Conservation (phyloP, 2,888 invertebrate genomes). For the Megastigmus dorsalis region DNA sequence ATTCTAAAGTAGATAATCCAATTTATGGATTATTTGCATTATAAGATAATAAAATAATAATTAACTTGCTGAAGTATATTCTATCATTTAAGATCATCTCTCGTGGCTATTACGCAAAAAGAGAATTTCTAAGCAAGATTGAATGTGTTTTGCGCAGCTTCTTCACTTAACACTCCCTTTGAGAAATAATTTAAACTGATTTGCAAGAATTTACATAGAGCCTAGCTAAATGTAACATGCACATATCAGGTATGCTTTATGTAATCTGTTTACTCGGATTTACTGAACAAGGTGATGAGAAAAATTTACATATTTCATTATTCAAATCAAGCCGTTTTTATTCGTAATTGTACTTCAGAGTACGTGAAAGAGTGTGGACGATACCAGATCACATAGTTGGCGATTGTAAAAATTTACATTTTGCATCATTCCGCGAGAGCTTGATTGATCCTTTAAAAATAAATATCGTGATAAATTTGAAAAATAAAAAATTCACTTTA, state of each 20-base stretch:
- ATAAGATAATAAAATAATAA: too few relatives aligned
- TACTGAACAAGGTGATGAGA: slow-evolving; percentile 2
- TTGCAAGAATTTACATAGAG: not conserved
- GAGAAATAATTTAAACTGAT: not conserved
- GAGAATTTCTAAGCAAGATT: not conserved
- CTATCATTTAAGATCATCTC: not conserved
- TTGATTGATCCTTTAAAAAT: too few relatives aligned
- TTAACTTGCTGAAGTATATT: too few relatives aligned
- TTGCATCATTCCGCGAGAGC: too few relatives aligned
- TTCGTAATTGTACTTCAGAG: slow-evolving; percentile 7
- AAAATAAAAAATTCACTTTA: too few relatives aligned
- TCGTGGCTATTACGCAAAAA: not conserved
- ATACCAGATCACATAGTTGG: not conserved
- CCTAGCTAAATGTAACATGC: not conserved
- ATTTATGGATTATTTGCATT: too few relatives aligned
- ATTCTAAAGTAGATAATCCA: too few relatives aligned
- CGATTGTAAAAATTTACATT: too few relatives aligned
- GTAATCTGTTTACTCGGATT: not conserved
- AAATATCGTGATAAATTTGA: too few relatives aligned
- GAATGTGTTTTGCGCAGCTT: not conserved
- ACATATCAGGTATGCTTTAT: not conserved
- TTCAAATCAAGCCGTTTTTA: slow-evolving; percentile 1
- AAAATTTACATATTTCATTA: slow-evolving; percentile 24
- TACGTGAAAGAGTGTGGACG: not conserved
- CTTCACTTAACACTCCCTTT: not conserved